Evolutionary conservation across 2,888 invertebrate genomes (phyloP).

Genomic region (Keiferia lycopersicella): DNA sequence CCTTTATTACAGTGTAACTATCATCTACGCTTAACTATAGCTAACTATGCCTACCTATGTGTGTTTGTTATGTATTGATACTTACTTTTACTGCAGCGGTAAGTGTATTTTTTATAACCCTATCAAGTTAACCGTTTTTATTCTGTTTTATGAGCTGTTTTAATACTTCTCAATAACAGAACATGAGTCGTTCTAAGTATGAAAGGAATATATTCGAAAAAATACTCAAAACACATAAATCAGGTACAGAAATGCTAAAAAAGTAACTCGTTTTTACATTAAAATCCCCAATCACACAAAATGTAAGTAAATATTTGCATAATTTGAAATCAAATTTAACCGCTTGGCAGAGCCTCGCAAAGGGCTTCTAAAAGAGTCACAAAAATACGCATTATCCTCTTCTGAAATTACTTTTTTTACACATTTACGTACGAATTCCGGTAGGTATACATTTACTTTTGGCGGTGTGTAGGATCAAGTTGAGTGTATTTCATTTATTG

Average conservation of each 20-base stretch:
- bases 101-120: slow-evolving; percentile 3
- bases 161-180: too few relatives aligned
- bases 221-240: too few relatives aligned
- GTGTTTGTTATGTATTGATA: not conserved
- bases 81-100: not conserved
- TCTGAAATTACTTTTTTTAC: slow-evolving; percentile 14
- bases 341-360: slow-evolving; percentile 1
- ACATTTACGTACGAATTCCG: slow-evolving; percentile 11
- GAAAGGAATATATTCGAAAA: too few relatives aligned
- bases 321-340: slow-evolving; percentile 21
- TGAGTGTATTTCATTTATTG: slow-evolving; percentile 56
- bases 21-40: too few relatives aligned
- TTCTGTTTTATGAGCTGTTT: not conserved
- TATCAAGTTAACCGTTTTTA: slow-evolving; percentile 10
- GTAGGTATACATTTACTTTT: slow-evolving; percentile 33
- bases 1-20: too few relatives aligned
- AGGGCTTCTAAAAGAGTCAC: slow-evolving; percentile 9
- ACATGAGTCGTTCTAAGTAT: too few relatives aligned
- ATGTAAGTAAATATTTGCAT: slow-evolving; percentile 11
- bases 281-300: not conserved
- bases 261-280: too few relatives aligned
- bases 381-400: slow-evolving; percentile 9
- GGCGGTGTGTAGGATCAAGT: slow-evolving; percentile 35
- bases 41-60: not conserved
- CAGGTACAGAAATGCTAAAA: too few relatives aligned